Evolutionary conservation across 2,888 invertebrate species (phyloP).

Genomic region (Melinopterus prodromus): DNA sequence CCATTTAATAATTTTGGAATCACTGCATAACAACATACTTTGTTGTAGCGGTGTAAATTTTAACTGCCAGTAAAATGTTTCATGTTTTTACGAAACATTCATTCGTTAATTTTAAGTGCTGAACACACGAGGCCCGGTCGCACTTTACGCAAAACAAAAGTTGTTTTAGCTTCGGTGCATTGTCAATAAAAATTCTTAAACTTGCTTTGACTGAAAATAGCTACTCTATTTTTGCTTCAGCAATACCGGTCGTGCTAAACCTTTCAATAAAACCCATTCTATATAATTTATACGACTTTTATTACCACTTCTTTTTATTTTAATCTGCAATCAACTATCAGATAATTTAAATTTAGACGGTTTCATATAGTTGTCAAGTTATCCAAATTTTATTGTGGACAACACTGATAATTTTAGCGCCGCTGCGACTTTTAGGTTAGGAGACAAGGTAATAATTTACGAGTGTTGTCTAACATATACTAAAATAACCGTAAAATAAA

Average conservation of each 20-base stretch:
- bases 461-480: neutral
- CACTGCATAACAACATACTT: neutral
- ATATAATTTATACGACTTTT: neutral
- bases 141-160: too few species aligned
- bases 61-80: neutral
- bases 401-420: neutral
- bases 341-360: neutral
- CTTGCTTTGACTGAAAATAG: too few species aligned
- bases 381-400: neutral
- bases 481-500: constrained; percentile 4
- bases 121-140: neutral
- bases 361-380: neutral
- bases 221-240: too few species aligned
- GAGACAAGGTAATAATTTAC: neutral
- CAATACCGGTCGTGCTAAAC: too few species aligned
- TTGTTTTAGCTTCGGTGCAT: neutral
- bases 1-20: neutral
- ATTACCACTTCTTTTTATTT: neutral
- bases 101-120: neutral
- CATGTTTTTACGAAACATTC: neutral
- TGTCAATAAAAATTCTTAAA: neutral
- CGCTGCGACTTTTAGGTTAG: neutral
- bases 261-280: neutral
- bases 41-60: neutral
- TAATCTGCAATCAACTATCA: neutral